Conservation (phyloP, 2,113 vertebrate genomes). For the Willisornis vidua region DNA sequence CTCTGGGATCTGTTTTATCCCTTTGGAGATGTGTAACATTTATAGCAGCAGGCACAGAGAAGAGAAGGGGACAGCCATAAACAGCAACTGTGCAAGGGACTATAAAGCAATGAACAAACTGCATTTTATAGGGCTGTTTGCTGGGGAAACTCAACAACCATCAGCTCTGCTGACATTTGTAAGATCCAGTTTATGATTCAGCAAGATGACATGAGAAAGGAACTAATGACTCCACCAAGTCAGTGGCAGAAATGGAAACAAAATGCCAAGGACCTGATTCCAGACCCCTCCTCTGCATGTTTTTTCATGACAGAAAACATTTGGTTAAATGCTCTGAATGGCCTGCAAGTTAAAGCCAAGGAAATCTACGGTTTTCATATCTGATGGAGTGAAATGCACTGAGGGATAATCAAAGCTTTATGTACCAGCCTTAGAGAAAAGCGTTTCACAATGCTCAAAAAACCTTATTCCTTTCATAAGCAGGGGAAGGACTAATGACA, state of each 20-base stretch:
- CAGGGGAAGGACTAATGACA: background rate
- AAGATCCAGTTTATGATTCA: background rate
- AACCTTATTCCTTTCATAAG: constrained; percentile 6
- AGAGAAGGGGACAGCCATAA: background rate
- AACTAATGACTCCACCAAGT: background rate
- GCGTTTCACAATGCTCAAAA: constrained; percentile 17
- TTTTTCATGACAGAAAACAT: constrained; percentile 15
- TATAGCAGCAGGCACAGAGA: background rate
- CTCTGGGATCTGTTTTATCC: background rate
- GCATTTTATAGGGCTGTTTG: background rate
- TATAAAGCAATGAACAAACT: background rate
- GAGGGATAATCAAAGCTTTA: constrained; percentile 31
- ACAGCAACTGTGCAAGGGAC: background rate
- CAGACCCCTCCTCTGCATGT: background rate
- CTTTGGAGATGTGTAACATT: background rate
- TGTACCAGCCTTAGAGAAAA: constrained; percentile 27
- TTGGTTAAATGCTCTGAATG: constrained; percentile 32
- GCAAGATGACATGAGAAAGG: background rate
- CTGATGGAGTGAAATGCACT: constrained; percentile 65
- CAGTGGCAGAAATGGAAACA: background rate
- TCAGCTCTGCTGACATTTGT: background rate
- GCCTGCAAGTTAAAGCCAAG: constrained; percentile 18
- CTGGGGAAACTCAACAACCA: background rate
- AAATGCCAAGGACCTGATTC: background rate
- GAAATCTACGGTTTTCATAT: constrained; percentile 48